phyloP scores from a whole-genome alignment of 2,113 vertebrate species.

The Mixornis gularis region DNA sequence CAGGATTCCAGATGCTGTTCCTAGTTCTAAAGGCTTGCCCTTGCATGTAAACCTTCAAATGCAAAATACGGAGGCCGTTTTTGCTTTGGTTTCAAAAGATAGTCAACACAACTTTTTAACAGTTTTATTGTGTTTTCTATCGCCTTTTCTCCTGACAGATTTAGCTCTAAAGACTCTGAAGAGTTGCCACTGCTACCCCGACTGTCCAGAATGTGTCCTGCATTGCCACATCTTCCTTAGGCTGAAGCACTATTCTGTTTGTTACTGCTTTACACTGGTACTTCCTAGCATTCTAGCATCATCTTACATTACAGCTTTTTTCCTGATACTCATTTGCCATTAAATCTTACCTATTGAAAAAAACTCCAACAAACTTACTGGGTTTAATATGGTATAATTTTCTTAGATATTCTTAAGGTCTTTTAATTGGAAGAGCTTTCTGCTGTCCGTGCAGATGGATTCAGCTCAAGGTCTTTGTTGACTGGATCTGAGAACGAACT shows the following conservation, averaged over 20 bases:
- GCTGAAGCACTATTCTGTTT: rapidly evolving
- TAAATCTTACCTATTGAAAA: background rate
- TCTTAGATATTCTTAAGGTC: background rate
- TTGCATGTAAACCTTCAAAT: background rate
- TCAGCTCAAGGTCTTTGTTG: background rate
- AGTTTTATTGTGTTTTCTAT: background rate
- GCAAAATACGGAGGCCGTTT: background rate
- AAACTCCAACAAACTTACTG: background rate
- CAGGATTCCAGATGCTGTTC: background rate
- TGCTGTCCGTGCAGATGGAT: background rate
- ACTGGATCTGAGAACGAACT: slow-evolving; percentile 21
- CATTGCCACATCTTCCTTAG: background rate
- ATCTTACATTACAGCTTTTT: background rate
- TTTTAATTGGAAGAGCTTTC: background rate
- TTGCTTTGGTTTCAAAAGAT: background rate
- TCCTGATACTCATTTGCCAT: background rate
- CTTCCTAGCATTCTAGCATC: background rate
- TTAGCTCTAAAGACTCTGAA: background rate
- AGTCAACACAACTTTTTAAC: background rate
- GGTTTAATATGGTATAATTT: background rate
- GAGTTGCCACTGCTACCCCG: background rate
- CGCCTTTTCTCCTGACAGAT: background rate
- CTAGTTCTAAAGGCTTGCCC: background rate
- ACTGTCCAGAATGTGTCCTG: background rate
- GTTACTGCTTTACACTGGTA: background rate